Base-by-base conservation (phyloP, 1,140 invertebrate genomes). In the Ceratina japonica region DNA sequence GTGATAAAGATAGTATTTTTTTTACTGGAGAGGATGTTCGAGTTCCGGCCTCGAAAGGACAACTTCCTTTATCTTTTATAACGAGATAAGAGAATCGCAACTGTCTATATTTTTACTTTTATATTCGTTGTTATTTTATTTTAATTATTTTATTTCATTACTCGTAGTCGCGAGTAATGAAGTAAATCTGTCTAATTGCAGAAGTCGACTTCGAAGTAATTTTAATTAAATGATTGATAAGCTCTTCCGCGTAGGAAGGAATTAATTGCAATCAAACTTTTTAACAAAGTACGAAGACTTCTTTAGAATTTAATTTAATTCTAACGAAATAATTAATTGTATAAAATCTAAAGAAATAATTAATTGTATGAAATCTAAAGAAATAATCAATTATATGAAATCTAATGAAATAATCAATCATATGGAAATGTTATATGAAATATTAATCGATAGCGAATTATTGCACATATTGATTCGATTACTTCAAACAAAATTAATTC, bases 31-130 rank as follows among this genome's bases (percentile, higher is more conserved):
- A 85, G 84, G 80, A 85, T 85, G 71, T 81, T 66, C 22, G n/a
- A 78, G 78, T 83, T 86, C 85, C 84, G 77, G n/a, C 56, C 61
- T 16, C 54, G 64, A 62, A 77, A 65, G 56, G 37, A 85, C 54
- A 59, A 51, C 58, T 73, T 84, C 74, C 82, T 79, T 62, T 66
- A 58, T 75, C 61, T 37, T 44, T 1, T 15, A 20, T 10, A 65
- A 70, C 44, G 52, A 81, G 83, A 85, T 85, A 84, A 85, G 22
- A 52, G 54, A n/a, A 12, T 69, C 59, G 54, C n/a, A 68, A 59
- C 62, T 24, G 51, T 58, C 77, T n/a, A 61, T 62, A 58, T 52
- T 58, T 10, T 58, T 12, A 2, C 20, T n/a, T n/a, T n/a, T n/a
- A n/a, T n/a, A n/a, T n/a, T n/a, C n/a, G n/a, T n/a, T n/a, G n/a